Base-by-base conservation (phyloP, 2,113 vertebrate species). In the Jaculus jaculus region DNA sequence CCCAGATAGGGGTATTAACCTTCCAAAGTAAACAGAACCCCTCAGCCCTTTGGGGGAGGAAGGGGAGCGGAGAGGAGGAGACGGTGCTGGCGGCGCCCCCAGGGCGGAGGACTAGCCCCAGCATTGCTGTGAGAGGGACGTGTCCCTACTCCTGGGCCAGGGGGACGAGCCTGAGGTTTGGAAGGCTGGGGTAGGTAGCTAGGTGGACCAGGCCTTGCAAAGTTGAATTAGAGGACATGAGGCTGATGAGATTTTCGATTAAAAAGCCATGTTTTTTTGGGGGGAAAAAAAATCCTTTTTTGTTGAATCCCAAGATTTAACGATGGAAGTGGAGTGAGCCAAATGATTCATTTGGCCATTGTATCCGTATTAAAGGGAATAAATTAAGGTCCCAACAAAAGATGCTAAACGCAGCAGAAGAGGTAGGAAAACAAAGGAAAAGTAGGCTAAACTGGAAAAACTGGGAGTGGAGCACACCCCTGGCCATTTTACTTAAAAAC, bases 281-380 rank as follows among this genome's bases (percentile, higher is more conserved):
- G 8, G 42, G 42, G 42, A 47, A 47, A 47, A 47, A 92, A 95
- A 90, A 89, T 77, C 74, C 78, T 32, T 90, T 96, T 90, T 92
- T 91, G 79, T 89, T 94, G 95, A 82, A 95, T 93, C 90, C 91
- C 15, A 37, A 93, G 75, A 89, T 95, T 95, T 94, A 95, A 37
- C 13, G 73, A 34, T 82, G 60, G 28, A 69, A 75, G 93, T 92
- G 85, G 84, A 79, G 34, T 85, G 85, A 94, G 63, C 81, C 84
- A 88, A 91, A 86, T 80, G 85, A 68, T 79, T 93, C 65, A 66
- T 92, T 95, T 94, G 82, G 63, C 71, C 63, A 28, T 82, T 90
- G 84, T 79, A 87, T 84, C 20, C 18, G 24, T 91, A 95, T 95
- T 96, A 78, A 95, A 94, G 78, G 12, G 95, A 81, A 81, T 8